Evolutionary conservation across 2,797 vertebrate genomes (phyloP), one percentile per base, ranked within the genome.

Genomic region (Danio choprae): DNA sequence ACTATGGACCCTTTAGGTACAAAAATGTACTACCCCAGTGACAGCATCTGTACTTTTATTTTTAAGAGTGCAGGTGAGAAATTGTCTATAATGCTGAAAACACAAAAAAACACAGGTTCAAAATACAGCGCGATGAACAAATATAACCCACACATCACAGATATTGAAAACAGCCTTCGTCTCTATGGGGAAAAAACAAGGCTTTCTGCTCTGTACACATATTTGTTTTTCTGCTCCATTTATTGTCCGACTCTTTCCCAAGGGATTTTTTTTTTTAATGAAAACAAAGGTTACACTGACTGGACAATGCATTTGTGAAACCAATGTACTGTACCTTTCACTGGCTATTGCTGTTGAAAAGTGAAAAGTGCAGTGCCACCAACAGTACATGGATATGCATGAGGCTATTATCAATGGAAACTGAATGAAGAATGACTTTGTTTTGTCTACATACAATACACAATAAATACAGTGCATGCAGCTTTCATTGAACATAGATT

Each of bases 341-440:
- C 65, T 15, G 22, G 22, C 63, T 20, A 67, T 65, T 70, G 13
- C 82, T 29, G 10, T 11, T 59, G 48, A 43, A 74, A n/a, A 77
- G 15, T 46, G 43, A 44, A 71, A n/a, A 74, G 77, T 46, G 63
- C 68, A 76, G 55, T 76, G 38, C 29, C 13, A 70, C 69, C 4
- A 53, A 29, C 29, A 29, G 29, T 29, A 29, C 29, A 89, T 51
- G 84, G 48, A 80, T 63, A 79, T 55, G 11, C 65, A 41, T 44
- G 13, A 44, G 10, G 13, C 73, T 79, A 84, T 87, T 85, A 86
- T 74, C 44, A 63, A 76, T 79, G 70, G 29, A 56, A 78, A 86
- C 67, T n/a, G 50, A 70, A 41, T 6, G 2, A 22, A 63, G 48
- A 53, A 53, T 40, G 48, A 53, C 11, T 53, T 70, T 67, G 63